phyloP scores from a whole-genome alignment of 1,140 invertebrate genomes.

The Contarinia nasturtii region DNA sequence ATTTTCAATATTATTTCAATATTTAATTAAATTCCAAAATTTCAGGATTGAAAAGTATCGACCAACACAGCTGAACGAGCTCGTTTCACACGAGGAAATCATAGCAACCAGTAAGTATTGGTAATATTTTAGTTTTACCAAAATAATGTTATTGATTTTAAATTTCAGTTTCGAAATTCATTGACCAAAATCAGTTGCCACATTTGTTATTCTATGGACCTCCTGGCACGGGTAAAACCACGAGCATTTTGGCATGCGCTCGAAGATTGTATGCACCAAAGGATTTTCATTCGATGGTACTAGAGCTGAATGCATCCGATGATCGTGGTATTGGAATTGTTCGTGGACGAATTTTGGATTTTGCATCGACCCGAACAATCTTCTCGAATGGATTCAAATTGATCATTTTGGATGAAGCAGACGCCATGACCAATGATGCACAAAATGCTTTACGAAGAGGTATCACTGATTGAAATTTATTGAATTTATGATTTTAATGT shows the following conservation, averaged over 20 bases:
- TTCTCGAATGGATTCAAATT: conserved; percentile 89
- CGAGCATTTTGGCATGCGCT: conserved; percentile 92
- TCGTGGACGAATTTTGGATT: conserved; percentile 86
- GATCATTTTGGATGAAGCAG: conserved; percentile 97
- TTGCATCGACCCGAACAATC: conserved; percentile 93
- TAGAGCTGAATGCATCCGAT: conserved; percentile 96
- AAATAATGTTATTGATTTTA: conserved; percentile 7
- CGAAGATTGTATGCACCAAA: conserved; percentile 62
- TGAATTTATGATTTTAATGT: background rate
- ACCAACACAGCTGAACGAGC: conserved; percentile 71
- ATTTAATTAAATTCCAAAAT: conserved; percentile 18
- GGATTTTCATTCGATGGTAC: conserved; percentile 34
- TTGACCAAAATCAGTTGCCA: conserved; percentile 79
- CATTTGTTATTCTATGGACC: conserved; percentile 97
- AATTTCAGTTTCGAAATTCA: conserved; percentile 78
- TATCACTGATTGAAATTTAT: conserved; percentile 26
- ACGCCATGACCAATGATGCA: conserved; percentile 99
- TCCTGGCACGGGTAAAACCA: conserved; percentile 96
- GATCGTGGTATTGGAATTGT: conserved; percentile 97
- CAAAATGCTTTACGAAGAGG: conserved; percentile 95
- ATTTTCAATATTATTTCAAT: background rate
- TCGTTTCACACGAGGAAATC: conserved; percentile 95
- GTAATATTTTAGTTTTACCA: too few species aligned
- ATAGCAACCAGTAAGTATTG: conserved; percentile 84
- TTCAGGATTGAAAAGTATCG: conserved; percentile 98